These are phyloP conservation scores for Lethrus apterus DNA, from an alignment of 1,140 invertebrate genomes.

Conservation along the genomic window DNA sequence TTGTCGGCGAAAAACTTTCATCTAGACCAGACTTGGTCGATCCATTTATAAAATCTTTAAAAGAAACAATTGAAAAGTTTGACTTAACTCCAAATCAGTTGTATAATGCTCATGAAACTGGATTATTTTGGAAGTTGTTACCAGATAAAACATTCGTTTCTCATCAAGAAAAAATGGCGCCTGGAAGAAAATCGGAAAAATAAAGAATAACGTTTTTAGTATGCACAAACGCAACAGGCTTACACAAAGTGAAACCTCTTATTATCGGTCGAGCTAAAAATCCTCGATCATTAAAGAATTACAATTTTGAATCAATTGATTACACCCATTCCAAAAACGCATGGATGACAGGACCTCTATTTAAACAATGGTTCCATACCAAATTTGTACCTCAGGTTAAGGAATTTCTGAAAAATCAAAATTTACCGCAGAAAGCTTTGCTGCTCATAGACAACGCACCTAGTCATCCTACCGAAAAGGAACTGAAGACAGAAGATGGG, in stretches of 20 bases:
- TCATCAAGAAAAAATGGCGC: constrained; percentile 26
- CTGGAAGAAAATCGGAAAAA: constrained; percentile 32
- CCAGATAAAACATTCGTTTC: constrained; percentile 18
- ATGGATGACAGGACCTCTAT: too few species aligned
- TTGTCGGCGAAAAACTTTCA: constrained; percentile 25
- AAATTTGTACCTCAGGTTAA: constrained; percentile 33
- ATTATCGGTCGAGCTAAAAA: constrained; percentile 33
- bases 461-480: constrained; percentile 25
- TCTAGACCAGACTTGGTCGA: constrained; percentile 20
- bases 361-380: too few species aligned
- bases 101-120: constrained; percentile 29
- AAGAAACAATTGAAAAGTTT: too few species aligned
- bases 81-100: constrained; percentile 18
- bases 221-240: constrained; percentile 25
- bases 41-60: not conserved
- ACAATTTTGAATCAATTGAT: too few species aligned
- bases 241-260: constrained; percentile 26
- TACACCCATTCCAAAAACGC: too few species aligned
- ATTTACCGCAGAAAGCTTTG: constrained; percentile 34
- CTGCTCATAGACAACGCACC: constrained; percentile 38
- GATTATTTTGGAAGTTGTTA: constrained; percentile 25
- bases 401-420: constrained; percentile 31
- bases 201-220: constrained; percentile 25
- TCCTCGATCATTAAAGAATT: constrained; percentile 27
- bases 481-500: constrained; percentile 35